These are phyloP conservation scores for Linurgus olivaceus DNA, from an alignment of 2,797 vertebrate genomes.

Conservation along the genomic window DNA sequence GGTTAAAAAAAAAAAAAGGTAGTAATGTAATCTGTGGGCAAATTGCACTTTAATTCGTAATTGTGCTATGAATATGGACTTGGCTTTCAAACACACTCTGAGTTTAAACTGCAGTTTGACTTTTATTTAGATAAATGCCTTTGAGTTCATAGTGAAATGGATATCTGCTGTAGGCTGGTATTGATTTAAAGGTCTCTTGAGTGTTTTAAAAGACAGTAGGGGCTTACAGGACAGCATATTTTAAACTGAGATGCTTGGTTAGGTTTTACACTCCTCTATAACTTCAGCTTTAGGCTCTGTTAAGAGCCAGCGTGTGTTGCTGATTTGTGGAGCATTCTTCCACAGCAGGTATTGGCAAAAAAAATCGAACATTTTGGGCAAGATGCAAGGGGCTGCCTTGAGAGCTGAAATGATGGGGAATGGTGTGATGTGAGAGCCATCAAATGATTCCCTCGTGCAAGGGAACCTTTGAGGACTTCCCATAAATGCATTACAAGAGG, in stretches of 20 bases:
- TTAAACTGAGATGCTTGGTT: conserved; percentile 44
- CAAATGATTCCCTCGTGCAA: rapidly evolving
- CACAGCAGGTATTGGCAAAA: background rate
- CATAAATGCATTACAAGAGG: background rate
- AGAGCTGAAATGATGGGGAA: background rate
- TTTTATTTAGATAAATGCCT: conserved; percentile 85
- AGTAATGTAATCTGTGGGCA: conserved; percentile 83
- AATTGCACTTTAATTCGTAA: conserved; percentile 83
- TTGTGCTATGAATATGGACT: conserved; percentile 79
- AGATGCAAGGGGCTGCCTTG: background rate
- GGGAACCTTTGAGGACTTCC: background rate
- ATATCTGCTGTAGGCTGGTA: conserved; percentile 77
- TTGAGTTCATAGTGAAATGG: conserved; percentile 78
- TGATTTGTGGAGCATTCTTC: background rate
- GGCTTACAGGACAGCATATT: conserved; percentile 37
- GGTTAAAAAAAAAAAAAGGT: conserved; percentile 5
- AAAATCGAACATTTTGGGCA: background rate
- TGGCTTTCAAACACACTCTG: conserved; percentile 78
- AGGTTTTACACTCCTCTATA: background rate
- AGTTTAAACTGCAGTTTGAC: conserved; percentile 84
- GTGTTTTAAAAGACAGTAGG: conserved; percentile 70
- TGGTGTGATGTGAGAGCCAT: rapidly evolving
- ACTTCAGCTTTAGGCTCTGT: background rate
- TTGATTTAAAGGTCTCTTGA: conserved; percentile 79
- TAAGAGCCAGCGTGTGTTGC: background rate